These are phyloP conservation scores for Falco cherrug DNA, from an alignment of 2,797 vertebrate species.

Conservation along the genomic window DNA sequence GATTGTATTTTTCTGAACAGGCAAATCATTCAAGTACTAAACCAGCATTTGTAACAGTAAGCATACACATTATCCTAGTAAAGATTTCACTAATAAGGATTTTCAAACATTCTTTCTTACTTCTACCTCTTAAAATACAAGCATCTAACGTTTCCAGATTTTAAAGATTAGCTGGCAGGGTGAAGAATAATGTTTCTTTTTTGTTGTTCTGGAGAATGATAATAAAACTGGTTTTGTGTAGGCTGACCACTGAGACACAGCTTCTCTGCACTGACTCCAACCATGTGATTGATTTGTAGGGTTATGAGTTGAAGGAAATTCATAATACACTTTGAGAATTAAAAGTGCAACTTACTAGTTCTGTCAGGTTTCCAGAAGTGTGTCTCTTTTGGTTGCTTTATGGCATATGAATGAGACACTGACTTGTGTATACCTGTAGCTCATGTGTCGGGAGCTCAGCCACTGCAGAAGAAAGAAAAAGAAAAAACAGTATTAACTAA, in stretches of 20 bases:
- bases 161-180: conserved; percentile 8
- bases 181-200: background rate
- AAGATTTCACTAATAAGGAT: conserved; percentile 24
- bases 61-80: background rate
- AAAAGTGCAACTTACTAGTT: background rate
- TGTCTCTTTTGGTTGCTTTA: background rate
- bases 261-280: background rate
- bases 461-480: background rate
- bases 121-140: conserved; percentile 1
- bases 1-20: conserved; percentile 6
- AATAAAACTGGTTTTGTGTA: background rate
- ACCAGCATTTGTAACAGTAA: background rate
- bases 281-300: background rate
- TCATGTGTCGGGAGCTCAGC: background rate
- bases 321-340: background rate
- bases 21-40: background rate
- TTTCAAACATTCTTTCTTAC: conserved; percentile 26
- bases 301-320: background rate
- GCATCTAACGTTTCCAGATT: conserved; percentile 30
- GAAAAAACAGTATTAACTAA: background rate
- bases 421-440: background rate
- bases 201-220: background rate
- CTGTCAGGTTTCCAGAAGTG: background rate
- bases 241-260: background rate
- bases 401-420: background rate